These are phyloP conservation scores for Caenorhabditis plicata DNA, from an alignment of 2,888 invertebrate species.

Conservation along the genomic window DNA sequence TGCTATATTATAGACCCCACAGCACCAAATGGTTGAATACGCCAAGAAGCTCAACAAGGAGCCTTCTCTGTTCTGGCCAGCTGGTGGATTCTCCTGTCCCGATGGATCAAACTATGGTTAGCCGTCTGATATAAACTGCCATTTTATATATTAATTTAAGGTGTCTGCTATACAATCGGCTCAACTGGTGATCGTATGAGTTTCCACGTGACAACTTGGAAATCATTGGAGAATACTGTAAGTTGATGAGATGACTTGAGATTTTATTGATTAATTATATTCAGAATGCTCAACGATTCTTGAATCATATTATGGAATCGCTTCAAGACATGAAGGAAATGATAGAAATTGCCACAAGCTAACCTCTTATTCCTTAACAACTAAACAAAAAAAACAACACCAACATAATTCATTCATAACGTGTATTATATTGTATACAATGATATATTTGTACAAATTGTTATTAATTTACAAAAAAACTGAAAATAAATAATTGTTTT, in stretches of 20 bases:
- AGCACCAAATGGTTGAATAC: slow-evolving; percentile 54
- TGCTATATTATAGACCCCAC: too few species aligned
- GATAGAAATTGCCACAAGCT: slow-evolving; percentile 44
- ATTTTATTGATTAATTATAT: background rate
- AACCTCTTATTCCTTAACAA: too few species aligned
- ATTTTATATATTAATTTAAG: too few species aligned
- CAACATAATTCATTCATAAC: too few species aligned
- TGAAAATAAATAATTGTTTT: too few species aligned
- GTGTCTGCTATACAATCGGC: slow-evolving; percentile 56
- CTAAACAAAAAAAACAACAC: too few species aligned
- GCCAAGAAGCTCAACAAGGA: slow-evolving; percentile 43
- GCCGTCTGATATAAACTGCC: too few species aligned
- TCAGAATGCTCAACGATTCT: slow-evolving; percentile 36
- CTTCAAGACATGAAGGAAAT: slow-evolving; percentile 42
- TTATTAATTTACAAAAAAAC: too few species aligned
- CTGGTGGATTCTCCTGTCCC: slow-evolving; percentile 55
- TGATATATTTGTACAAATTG: too few species aligned
- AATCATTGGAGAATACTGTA: slow-evolving; percentile 39
- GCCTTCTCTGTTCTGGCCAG: slow-evolving; percentile 55
- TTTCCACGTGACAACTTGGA: slow-evolving; percentile 55
- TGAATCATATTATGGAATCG: slow-evolving; percentile 33
- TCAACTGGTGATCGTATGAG: slow-evolving; percentile 51
- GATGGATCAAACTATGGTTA: slow-evolving; percentile 57
- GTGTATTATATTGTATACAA: too few species aligned
- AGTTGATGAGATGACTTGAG: background rate